phyloP scores from a whole-genome alignment of 2,113 vertebrate genomes.

The Mormyrus iriodes region DNA sequence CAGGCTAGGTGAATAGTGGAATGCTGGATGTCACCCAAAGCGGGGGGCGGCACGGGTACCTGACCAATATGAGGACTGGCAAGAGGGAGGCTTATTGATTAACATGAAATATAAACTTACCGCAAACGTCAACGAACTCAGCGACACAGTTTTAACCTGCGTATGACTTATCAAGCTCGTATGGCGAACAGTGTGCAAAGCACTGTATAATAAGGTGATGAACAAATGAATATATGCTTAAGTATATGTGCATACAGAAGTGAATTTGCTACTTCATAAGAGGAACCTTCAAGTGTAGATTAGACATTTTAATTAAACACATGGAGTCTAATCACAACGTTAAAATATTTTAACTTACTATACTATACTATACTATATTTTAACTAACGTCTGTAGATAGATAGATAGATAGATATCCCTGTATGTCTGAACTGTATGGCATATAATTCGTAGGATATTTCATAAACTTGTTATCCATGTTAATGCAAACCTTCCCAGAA shows the following conservation, averaged over 20 bases:
- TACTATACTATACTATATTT: no score
- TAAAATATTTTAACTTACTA: no score
- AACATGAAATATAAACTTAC: not conserved
- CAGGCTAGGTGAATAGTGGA: constrained; percentile 17
- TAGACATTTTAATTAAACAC: not conserved
- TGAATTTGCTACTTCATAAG: not conserved
- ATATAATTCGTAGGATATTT: not conserved
- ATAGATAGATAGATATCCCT: not conserved
- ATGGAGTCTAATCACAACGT: not conserved
- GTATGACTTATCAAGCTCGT: not conserved
- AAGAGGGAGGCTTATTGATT: constrained; percentile 19
- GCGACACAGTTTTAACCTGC: not conserved
- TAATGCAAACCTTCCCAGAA: not conserved
- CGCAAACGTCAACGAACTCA: not conserved
- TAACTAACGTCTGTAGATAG: no score
- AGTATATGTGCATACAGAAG: no score
- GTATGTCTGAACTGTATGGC: not conserved
- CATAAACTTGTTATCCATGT: not conserved
- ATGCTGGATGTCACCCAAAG: constrained; percentile 37
- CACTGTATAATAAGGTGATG: not conserved
- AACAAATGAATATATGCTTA: not conserved
- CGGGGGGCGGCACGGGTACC: constrained; percentile 41
- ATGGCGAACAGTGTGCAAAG: not conserved
- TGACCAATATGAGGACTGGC: constrained; percentile 52
- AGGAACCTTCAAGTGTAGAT: not conserved